Conservation (phyloP, 2,797 vertebrate genomes). For the Urosaurus nigricauda region DNA sequence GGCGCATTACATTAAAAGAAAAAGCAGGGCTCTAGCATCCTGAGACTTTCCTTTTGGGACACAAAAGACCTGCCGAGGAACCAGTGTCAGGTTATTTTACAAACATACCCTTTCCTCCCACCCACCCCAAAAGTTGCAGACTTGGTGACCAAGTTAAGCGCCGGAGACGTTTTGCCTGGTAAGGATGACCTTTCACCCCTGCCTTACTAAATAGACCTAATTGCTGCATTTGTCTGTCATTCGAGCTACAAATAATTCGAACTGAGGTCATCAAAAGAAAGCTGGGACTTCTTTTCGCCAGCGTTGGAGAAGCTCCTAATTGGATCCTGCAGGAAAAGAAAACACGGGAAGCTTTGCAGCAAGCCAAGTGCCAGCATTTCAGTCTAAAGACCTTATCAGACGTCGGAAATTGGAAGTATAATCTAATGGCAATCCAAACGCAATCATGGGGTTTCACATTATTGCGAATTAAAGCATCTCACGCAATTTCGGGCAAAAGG, state of each 20-base stretch:
- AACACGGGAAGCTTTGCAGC: slow-evolving; percentile 63
- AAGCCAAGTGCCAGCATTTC: neutral
- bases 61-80: neutral
- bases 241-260: slow-evolving; percentile 87
- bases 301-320: slow-evolving; percentile 73
- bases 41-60: neutral
- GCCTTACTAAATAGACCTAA: slow-evolving; percentile 90
- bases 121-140: slow-evolving; percentile 44
- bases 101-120: slow-evolving; percentile 54
- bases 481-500: too few relatives aligned
- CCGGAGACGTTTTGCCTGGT: slow-evolving; percentile 79
- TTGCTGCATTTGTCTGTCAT: slow-evolving; percentile 93
- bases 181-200: slow-evolving; percentile 88
- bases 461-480: too few relatives aligned
- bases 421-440: too few relatives aligned
- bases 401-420: too few relatives aligned
- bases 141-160: slow-evolving; percentile 75
- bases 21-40: neutral
- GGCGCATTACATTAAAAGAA: neutral
- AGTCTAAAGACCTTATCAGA: too few relatives aligned
- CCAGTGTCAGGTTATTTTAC: slow-evolving; percentile 61
- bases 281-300: slow-evolving; percentile 65
- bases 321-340: slow-evolving; percentile 76
- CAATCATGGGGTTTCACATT: too few relatives aligned
- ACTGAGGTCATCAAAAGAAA: slow-evolving; percentile 78